phyloP scores from a whole-genome alignment of 1,140 invertebrate genomes.

The Latrodectus geometricus region DNA sequence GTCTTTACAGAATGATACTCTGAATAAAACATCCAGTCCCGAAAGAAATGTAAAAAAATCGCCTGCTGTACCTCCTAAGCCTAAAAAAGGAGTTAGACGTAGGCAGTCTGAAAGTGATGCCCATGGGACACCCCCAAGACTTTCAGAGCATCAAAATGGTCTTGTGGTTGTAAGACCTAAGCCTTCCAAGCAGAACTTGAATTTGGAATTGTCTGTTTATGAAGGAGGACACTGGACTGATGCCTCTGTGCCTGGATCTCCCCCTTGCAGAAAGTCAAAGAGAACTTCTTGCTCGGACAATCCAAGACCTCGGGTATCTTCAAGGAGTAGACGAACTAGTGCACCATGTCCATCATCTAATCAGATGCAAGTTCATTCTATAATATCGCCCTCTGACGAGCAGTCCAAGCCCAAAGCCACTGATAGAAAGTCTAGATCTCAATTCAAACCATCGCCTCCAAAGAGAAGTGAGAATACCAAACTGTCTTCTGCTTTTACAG shows the following conservation, averaged over 20 bases:
- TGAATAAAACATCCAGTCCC: not conserved
- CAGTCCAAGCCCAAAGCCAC: constrained; percentile 27
- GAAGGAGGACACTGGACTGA: not conserved
- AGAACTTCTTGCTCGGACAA: constrained; percentile 30
- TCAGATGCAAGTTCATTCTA: constrained; percentile 70
- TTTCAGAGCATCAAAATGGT: constrained; percentile 36
- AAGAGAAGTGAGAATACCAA: constrained; percentile 75
- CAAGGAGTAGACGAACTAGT: constrained; percentile 24
- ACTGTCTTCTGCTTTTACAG: constrained; percentile 63
- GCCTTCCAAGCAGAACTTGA: constrained; percentile 47
- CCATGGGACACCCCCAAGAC: constrained; percentile 38
- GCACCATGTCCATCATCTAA: constrained; percentile 70
- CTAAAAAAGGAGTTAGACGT: constrained; percentile 37
- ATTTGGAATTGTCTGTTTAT: constrained; percentile 30
- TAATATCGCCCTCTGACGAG: constrained; percentile 21
- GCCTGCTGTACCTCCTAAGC: constrained; percentile 58
- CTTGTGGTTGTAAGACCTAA: constrained; percentile 49
- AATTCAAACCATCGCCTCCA: constrained; percentile 64
- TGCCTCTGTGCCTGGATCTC: not conserved
- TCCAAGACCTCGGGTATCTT: not conserved
- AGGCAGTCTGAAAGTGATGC: constrained; percentile 57
- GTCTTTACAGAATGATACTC: constrained; percentile 74
- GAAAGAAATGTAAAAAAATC: constrained; percentile 25
- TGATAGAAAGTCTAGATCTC: constrained; percentile 54
- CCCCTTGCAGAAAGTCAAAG: not conserved